These are phyloP conservation scores for Formica aserva DNA, from an alignment of 2,888 invertebrate genomes.

Conservation along the genomic window DNA sequence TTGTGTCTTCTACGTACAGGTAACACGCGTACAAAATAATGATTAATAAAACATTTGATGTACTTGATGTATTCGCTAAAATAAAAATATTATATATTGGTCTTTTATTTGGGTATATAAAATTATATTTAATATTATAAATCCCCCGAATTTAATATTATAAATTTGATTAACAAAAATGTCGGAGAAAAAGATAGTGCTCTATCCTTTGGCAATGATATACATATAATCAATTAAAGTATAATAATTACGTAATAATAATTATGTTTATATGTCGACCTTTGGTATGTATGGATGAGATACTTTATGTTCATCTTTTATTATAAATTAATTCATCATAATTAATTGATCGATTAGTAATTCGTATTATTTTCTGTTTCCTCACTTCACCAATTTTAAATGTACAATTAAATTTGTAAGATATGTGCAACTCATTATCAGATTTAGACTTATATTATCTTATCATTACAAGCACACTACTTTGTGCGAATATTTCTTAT, in stretches of 20 bases:
- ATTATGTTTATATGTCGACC: slow-evolving; percentile 55
- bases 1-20: not conserved
- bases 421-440: not conserved
- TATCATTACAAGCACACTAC: not conserved
- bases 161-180: slow-evolving; percentile 20
- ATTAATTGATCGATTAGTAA: slow-evolving; percentile 9
- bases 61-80: not conserved
- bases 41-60: not conserved
- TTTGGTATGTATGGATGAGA: slow-evolving; percentile 10
- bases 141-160: not conserved
- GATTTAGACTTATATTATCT: not conserved
- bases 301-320: not conserved
- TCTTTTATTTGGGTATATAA: not conserved
- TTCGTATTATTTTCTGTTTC: slow-evolving; percentile 10
- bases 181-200: slow-evolving; percentile 10
- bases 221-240: slow-evolving; percentile 60
- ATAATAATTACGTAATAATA: slow-evolving; percentile 21
- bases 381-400: slow-evolving; percentile 6
- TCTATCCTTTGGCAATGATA: slow-evolving; percentile 33
- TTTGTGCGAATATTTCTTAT: slow-evolving; percentile 12
- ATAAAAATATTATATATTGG: not conserved
- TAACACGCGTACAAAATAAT: not conserved
- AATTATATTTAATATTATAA: not conserved
- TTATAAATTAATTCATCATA: slow-evolving; percentile 16
- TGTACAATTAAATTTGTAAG: slow-evolving; percentile 8